Evolutionary conservation across 2,797 vertebrate species (phyloP).

Genomic region (Mormyrops boulengeri): DNA sequence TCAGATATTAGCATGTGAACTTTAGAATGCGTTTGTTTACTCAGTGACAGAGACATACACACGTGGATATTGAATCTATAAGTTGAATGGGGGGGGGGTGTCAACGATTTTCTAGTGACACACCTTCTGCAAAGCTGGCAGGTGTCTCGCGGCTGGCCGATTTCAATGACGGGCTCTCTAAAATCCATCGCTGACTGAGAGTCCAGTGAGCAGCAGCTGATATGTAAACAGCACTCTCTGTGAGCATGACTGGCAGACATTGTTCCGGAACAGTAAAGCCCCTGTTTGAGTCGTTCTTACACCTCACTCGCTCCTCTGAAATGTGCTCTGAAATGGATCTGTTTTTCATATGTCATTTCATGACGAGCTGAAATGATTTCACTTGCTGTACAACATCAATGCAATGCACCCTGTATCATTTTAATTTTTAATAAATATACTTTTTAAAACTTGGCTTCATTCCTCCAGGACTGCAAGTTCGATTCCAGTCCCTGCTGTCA

Average conservation of each 20-base stretch:
- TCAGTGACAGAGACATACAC: background rate
- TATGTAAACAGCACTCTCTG: background rate
- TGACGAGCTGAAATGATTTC: background rate
- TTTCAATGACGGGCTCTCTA: background rate
- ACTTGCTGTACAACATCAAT: background rate
- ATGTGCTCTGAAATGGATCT: background rate
- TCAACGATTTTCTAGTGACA: background rate
- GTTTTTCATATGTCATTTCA: background rate
- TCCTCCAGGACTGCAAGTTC: background rate
- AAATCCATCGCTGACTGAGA: background rate
- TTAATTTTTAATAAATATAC: background rate
- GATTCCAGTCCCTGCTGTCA: background rate
- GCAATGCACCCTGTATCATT: background rate
- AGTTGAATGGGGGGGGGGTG: background rate
- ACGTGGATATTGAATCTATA: background rate
- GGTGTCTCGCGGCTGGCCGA: background rate
- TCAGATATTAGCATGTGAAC: constrained; percentile 19
- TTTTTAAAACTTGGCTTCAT: background rate
- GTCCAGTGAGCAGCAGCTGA: background rate
- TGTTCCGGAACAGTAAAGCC: background rate
- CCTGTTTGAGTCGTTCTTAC: background rate
- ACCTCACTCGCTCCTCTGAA: background rate
- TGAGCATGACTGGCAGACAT: background rate
- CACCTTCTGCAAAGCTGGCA: background rate
- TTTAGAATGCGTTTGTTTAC: constrained; percentile 8